Evolutionary conservation across 2,113 vertebrate genomes (phyloP), one percentile per base, ranked within the genome.

Genomic region (Notiomystis cincta): DNA sequence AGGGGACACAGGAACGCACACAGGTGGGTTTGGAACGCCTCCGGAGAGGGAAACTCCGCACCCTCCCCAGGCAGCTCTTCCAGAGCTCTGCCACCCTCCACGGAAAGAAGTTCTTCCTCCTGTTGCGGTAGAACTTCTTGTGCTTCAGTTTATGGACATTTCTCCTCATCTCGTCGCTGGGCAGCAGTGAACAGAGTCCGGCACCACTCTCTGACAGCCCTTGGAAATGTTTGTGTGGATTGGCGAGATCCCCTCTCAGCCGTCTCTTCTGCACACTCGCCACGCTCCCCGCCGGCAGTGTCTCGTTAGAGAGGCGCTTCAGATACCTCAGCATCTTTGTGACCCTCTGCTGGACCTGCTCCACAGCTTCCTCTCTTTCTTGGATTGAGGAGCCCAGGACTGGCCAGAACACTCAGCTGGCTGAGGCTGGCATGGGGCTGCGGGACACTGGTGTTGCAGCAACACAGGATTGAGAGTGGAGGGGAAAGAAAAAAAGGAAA

Each of bases 161-260:
- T 35, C 35, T 64, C 25, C 30, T 42, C 25, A 11, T 35, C 35
- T 57, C 30, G 42, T 8, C 9, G 6, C 25, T 56, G 57, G 33
- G 38, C 27, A 45, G 10, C 56, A 11, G 38, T 24, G 47, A 38
- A 4, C 45, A 69, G 37, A 58, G 38, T 20, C 64, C 16, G 56
- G 48, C 40, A 22, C 48, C n/a, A 4, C 30, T 11, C n/a, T 56
- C 48, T 22, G 24, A 14, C n/a, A 8, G 2, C 30, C 27, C n/a
- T 12, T 4, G 48, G 35, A 14, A 24, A 28, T 27, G 5, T 1
- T 6, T 11, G 17, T 21, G 6, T 2, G 47, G 24, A 21, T 5
- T 17, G 24, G 20, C 4, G 57, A 38, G 24, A 35, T 18, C 6
- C 30, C 13, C 57, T 38, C 56, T 40, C 38, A 6, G 23, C 0